These are phyloP conservation scores for Ctenomys sociabilis DNA, from an alignment of 2,113 vertebrate genomes.

Conservation along the genomic window DNA sequence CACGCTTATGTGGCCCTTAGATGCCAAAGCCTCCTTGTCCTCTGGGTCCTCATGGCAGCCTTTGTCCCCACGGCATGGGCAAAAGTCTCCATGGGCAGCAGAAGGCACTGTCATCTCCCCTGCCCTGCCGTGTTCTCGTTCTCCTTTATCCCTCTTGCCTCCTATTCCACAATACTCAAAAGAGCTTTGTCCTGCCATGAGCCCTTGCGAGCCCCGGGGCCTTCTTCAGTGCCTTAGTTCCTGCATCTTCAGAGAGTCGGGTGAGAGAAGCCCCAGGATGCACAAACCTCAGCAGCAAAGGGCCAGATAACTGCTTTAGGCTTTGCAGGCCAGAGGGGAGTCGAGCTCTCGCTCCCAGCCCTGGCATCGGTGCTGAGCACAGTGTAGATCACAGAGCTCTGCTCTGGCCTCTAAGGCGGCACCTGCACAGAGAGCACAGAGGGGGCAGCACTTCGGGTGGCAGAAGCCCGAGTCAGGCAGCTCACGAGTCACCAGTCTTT, in stretches of 20 bases:
- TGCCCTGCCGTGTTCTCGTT: background rate
- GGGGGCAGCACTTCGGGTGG: too few relatives aligned
- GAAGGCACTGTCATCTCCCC: background rate
- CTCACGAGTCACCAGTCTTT: background rate
- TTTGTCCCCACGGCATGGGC: background rate
- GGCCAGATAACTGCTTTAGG: background rate
- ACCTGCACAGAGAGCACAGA: too few relatives aligned
- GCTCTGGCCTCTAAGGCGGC: too few relatives aligned
- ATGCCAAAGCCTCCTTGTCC: background rate
- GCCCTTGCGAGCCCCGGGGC: background rate
- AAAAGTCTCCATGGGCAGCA: background rate
- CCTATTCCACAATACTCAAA: background rate
- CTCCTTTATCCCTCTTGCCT: background rate
- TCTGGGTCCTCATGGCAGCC: background rate
- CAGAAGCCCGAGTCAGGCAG: too few relatives aligned
- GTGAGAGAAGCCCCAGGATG: background rate
- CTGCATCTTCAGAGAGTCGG: background rate
- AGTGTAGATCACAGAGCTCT: background rate
- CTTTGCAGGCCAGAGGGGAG: background rate
- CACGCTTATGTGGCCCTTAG: rapidly evolving
- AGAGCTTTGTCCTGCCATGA: background rate
- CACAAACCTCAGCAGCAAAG: background rate
- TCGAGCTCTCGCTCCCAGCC: rapidly evolving
- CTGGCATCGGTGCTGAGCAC: rapidly evolving
- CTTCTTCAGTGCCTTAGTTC: background rate